Evolutionary conservation across 35 echinoderm and acorn worm genomes (phyloP).

Genomic region (Diadema setosum): DNA sequence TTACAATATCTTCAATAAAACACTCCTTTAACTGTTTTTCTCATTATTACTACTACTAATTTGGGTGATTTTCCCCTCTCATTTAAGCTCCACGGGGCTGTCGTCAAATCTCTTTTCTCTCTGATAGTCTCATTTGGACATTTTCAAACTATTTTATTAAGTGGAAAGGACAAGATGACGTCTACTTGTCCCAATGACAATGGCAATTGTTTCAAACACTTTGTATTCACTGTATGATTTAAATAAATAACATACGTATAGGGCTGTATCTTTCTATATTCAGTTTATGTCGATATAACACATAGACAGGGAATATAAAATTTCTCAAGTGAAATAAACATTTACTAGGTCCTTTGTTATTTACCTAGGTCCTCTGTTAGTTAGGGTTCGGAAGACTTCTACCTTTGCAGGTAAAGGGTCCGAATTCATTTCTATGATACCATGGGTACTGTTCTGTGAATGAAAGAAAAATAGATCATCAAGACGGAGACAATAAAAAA

Average conservation of each 20-base stretch:
- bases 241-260: background rate
- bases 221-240: background rate
- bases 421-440: background rate
- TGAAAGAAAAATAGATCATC: too few relatives aligned
- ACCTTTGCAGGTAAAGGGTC: background rate
- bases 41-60: too few relatives aligned
- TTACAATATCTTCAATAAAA: too few relatives aligned
- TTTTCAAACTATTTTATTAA: too few relatives aligned
- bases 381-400: background rate
- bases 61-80: too few relatives aligned
- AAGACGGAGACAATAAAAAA: too few relatives aligned
- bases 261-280: background rate
- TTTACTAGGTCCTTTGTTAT: background rate
- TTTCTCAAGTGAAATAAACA: background rate
- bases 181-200: background rate
- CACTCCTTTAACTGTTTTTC: too few relatives aligned
- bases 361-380: background rate
- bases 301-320: background rate
- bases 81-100: too few relatives aligned
- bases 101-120: too few relatives aligned
- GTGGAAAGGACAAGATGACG: background rate
- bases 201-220: background rate
- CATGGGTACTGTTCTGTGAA: background rate
- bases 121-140: too few relatives aligned
- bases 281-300: background rate